Evolutionary conservation across 1,140 invertebrate genomes (phyloP).

Genomic region (Drosophila baimaii): DNA sequence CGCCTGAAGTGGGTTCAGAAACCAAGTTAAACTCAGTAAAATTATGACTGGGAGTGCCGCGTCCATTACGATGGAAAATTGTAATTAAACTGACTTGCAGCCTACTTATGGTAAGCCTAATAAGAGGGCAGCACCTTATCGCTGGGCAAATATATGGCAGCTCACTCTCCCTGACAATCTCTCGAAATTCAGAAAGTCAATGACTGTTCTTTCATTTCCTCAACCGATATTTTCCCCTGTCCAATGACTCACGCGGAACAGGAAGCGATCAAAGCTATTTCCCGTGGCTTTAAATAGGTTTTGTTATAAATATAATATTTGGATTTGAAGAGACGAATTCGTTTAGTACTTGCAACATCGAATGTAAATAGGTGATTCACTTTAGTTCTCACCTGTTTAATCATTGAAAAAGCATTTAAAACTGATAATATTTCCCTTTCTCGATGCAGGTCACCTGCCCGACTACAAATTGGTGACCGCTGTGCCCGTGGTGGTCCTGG

Average conservation of each 20-base stretch:
- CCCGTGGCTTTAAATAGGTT: neutral
- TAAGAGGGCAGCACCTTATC: conserved; percentile 11
- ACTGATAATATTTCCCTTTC: neutral
- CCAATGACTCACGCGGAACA: neutral
- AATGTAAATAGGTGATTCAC: too few relatives aligned
- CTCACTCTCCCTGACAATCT: conserved; percentile 7
- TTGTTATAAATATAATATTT: neutral
- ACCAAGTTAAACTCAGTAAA: conserved; percentile 9
- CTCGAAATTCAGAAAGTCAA: conserved; percentile 5
- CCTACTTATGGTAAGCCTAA: neutral
- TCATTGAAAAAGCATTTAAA: neutral
- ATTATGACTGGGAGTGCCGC: conserved; percentile 3
- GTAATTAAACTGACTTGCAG: conserved; percentile 24
- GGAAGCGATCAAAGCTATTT: neutral
- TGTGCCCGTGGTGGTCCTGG: conserved; percentile 86
- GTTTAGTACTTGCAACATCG: too few relatives aligned
- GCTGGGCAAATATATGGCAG: neutral
- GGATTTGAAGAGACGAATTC: too few relatives aligned
- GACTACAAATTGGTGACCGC: conserved; percentile 87
- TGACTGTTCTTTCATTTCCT: conserved; percentile 17
- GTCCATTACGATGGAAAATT: conserved; percentile 36
- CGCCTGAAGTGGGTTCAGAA: neutral
- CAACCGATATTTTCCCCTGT: conserved; percentile 11
- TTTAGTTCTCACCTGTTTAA: too few relatives aligned
- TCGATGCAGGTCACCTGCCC: conserved; percentile 70